Evolutionary conservation across 2,113 vertebrate species (phyloP).

Genomic region (Vicugna pacos): DNA sequence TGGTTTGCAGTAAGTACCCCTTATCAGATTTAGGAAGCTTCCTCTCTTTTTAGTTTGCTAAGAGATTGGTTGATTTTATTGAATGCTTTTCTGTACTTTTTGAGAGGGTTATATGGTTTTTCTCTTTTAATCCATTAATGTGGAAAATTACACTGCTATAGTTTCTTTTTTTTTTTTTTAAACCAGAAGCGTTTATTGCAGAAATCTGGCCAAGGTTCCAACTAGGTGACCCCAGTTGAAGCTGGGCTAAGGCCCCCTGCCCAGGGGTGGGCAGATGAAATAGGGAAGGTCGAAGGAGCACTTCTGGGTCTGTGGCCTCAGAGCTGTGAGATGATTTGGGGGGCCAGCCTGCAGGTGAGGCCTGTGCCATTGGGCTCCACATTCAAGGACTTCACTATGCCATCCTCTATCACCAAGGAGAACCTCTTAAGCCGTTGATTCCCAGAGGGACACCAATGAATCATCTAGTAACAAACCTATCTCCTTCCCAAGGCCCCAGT

Average conservation of each 20-base stretch:
- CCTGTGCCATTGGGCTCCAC: slow-evolving; percentile 94
- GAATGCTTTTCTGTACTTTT: background rate
- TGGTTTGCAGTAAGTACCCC: background rate
- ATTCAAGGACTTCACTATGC: slow-evolving; percentile 90
- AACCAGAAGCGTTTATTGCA: slow-evolving; percentile 66
- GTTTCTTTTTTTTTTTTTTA: no score
- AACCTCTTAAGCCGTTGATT: slow-evolving; percentile 91
- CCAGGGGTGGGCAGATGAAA: background rate
- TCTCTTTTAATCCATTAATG: background rate
- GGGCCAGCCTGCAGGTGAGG: slow-evolving; percentile 93
- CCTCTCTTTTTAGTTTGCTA: background rate
- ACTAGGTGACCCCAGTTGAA: background rate
- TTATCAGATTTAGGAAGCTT: background rate
- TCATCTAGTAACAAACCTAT: slow-evolving; percentile 91
- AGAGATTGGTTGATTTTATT: slow-evolving; percentile 7
- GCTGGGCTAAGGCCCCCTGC: background rate
- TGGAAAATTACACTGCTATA: background rate
- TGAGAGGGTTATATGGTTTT: background rate
- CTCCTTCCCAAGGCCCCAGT: slow-evolving; percentile 92
- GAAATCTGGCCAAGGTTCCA: background rate
- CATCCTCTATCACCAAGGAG: slow-evolving; percentile 81
- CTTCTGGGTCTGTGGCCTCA: background rate
- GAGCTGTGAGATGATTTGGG: slow-evolving; percentile 83
- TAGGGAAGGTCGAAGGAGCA: accelerated
- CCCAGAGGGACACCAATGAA: slow-evolving; percentile 87